Percentiles rank a stretch among this genome's conserved stretches.
phyloP scores from a whole-genome alignment of 1,140 invertebrate genomes.

The Plodia interpunctella region DNA sequence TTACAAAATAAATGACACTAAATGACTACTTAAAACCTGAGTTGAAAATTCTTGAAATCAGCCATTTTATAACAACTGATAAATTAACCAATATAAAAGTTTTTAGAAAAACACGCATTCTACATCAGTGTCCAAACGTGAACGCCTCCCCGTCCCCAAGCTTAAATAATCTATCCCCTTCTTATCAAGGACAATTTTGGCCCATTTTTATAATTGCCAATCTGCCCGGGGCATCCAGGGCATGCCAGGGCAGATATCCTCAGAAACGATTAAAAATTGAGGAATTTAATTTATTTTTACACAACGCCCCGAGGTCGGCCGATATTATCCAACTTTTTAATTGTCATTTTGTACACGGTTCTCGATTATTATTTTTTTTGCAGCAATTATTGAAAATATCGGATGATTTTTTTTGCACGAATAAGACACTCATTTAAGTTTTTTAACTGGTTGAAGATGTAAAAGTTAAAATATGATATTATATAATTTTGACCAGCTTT shows the following conservation, averaged over 20 bases:
- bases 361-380: neutral
- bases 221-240: constrained; percentile 22
- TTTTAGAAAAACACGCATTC: neutral
- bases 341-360: neutral
- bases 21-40: too few species aligned
- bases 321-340: neutral
- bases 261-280: constrained; percentile 31
- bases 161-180: constrained; percentile 8
- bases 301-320: constrained; percentile 11
- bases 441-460: too few species aligned
- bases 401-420: too few species aligned
- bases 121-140: neutral
- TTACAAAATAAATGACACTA: too few species aligned
- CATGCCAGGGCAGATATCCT: neutral
- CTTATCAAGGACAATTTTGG: constrained; percentile 27
- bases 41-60: too few species aligned
- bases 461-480: too few species aligned
- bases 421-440: too few species aligned
- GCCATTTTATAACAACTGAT: too few species aligned
- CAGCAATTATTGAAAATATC: too few species aligned
- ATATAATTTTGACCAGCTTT: too few species aligned
- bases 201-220: constrained; percentile 47
- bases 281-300: constrained; percentile 35
- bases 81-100: too few species aligned
- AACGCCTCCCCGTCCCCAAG: neutral